Evolutionary conservation across 1,140 invertebrate genomes (phyloP).

Genomic region (Ctenoplectra terminalis): DNA sequence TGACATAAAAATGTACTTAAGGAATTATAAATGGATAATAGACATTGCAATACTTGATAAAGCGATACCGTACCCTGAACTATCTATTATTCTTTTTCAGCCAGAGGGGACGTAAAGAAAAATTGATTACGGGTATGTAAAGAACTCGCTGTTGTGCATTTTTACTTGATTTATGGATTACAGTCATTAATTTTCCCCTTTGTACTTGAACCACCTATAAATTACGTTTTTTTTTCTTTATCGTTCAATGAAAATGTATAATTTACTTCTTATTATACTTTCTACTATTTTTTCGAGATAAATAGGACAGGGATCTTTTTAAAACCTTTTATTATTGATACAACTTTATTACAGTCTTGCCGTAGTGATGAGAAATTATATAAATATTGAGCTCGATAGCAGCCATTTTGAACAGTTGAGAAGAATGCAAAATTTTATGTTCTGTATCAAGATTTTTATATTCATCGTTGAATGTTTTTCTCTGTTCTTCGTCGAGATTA

Average conservation of each 20-base stretch:
- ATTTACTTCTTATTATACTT: neutral
- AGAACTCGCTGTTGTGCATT: no score
- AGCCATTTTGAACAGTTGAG: no score
- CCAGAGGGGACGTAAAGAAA: neutral
- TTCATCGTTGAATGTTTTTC: no score
- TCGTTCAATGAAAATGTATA: neutral
- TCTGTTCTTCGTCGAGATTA: no score
- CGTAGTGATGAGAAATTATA: no score
- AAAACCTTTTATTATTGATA: no score
- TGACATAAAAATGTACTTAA: neutral
- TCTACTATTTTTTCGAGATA: neutral
- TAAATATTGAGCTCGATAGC: no score
- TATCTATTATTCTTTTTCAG: neutral
- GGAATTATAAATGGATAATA: neutral
- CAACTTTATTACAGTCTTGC: no score
- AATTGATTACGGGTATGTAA: neutral
- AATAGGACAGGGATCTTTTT: no score
- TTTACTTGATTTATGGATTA: neutral
- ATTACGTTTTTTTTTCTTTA: neutral
- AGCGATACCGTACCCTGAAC: neutral
- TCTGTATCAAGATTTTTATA: no score
- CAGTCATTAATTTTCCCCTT: neutral
- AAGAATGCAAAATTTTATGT: no score
- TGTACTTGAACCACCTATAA: neutral
- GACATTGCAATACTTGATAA: neutral